These are phyloP conservation scores for Drosophila subquinaria DNA, from an alignment of 2,888 invertebrate species.

Conservation along the genomic window DNA sequence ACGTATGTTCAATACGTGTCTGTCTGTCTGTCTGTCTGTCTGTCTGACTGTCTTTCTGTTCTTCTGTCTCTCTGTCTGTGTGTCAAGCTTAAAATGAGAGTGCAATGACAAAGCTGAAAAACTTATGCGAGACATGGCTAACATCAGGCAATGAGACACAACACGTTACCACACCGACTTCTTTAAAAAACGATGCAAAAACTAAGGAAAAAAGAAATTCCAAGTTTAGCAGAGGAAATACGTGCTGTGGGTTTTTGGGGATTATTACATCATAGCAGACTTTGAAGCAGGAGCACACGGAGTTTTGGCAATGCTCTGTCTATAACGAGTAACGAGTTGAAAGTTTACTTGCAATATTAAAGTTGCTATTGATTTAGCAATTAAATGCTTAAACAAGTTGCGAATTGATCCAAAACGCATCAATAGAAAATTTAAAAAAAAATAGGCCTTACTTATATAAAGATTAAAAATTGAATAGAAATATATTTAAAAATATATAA, in stretches of 20 bases:
- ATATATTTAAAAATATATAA: too few relatives aligned
- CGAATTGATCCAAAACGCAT: neutral
- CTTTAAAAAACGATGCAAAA: constrained; percentile 13
- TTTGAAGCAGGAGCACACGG: constrained; percentile 1
- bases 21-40: constrained; percentile 14
- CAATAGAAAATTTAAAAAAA: neutral
- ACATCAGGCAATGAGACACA: constrained; percentile 41
- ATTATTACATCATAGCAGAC: constrained; percentile 27
- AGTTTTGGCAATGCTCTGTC: constrained; percentile 2
- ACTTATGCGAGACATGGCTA: constrained; percentile 55
- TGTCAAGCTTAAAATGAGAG: constrained; percentile 71
- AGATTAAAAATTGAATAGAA: too few relatives aligned
- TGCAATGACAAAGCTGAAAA: constrained; percentile 80
- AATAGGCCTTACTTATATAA: too few relatives aligned
- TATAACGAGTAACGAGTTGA: constrained; percentile 5
- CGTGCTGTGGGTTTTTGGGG: constrained; percentile 55
- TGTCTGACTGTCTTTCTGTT: constrained; percentile 22
- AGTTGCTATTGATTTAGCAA: neutral
- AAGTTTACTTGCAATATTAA: neutral
- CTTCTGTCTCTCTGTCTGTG: constrained; percentile 20
- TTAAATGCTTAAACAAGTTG: neutral
- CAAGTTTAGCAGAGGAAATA: constrained; percentile 59
- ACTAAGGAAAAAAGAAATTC: constrained; percentile 31
- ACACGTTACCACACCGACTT: constrained; percentile 23
- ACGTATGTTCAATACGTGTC: constrained; percentile 60